phyloP scores from a whole-genome alignment of 2,113 vertebrate genomes.

The Tenrec ecaudatus region DNA sequence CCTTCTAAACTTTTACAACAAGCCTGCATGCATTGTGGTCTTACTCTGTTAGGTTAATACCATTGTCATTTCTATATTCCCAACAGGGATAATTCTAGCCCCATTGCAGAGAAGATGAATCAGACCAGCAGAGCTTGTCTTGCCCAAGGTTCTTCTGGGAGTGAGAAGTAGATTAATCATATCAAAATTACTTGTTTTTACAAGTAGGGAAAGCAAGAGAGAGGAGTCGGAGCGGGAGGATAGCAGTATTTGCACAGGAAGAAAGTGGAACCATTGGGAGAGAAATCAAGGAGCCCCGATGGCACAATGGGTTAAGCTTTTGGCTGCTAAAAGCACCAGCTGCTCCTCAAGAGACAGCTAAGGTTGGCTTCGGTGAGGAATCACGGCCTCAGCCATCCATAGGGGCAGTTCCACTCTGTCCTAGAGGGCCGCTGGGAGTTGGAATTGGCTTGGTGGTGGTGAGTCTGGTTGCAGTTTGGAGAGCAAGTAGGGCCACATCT shows the following conservation, averaged over 20 bases:
- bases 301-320: no score
- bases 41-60: background rate
- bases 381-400: no score
- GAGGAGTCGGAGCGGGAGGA: background rate
- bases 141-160: background rate
- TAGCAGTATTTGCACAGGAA: background rate
- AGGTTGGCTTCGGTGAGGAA: no score
- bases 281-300: background rate
- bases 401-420: no score
- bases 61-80: slow-evolving; percentile 4
- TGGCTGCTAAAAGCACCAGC: no score
- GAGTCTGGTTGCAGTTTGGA: background rate
- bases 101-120: background rate
- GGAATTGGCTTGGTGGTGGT: no score
- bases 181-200: slow-evolving; percentile 27
- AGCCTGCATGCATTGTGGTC: background rate
- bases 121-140: background rate
- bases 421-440: no score
- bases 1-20: background rate
- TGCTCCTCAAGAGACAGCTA: no score
- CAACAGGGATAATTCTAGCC: background rate
- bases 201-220: background rate
- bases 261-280: background rate
- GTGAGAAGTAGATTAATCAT: background rate
- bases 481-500: background rate